Conservation (phyloP, 1,140 invertebrate species). For the Tenebrio molitor region DNA sequence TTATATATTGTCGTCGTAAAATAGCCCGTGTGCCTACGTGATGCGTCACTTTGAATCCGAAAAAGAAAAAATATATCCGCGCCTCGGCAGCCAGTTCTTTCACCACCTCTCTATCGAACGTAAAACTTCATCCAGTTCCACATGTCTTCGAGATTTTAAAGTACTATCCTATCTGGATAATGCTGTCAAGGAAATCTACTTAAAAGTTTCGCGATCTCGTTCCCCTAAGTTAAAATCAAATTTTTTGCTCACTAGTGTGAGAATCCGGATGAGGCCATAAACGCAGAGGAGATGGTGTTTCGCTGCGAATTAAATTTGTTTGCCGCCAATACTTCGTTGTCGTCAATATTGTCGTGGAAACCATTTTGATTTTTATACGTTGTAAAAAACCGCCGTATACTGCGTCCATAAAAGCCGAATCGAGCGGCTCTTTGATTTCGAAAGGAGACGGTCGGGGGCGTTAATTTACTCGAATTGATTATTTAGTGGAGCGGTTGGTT, state of each 20-base stretch:
- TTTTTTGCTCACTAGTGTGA: slow-evolving; percentile 5
- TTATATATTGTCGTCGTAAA: slow-evolving; percentile 34
- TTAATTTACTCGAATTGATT: too few relatives aligned
- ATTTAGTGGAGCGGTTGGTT: slow-evolving; percentile 14
- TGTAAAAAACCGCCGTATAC: slow-evolving; percentile 23
- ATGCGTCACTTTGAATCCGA: slow-evolving; percentile 10
- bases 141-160: slow-evolving; percentile 14
- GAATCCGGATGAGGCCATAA: background rate
- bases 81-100: slow-evolving; percentile 11
- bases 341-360: slow-evolving; percentile 22
- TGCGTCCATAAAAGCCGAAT: slow-evolving; percentile 11
- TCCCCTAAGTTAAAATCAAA: slow-evolving; percentile 21
- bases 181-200: slow-evolving; percentile 17
- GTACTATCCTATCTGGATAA: slow-evolving; percentile 13
- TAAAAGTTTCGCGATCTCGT: slow-evolving; percentile 27
- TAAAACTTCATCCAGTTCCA: background rate
- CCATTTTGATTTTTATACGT: slow-evolving; percentile 31
- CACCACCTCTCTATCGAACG: slow-evolving; percentile 9
- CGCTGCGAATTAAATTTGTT: slow-evolving; percentile 35
- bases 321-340: slow-evolving; percentile 12
- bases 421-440: background rate
- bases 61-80: slow-evolving; percentile 14
- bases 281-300: slow-evolving; percentile 4
- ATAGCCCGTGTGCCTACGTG: slow-evolving; percentile 5
- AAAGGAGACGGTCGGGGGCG: too few relatives aligned